Evolutionary conservation across 1,140 invertebrate genomes (phyloP), one percentile per base, ranked within the genome.

Genomic region (Diabrotica virgifera): DNA sequence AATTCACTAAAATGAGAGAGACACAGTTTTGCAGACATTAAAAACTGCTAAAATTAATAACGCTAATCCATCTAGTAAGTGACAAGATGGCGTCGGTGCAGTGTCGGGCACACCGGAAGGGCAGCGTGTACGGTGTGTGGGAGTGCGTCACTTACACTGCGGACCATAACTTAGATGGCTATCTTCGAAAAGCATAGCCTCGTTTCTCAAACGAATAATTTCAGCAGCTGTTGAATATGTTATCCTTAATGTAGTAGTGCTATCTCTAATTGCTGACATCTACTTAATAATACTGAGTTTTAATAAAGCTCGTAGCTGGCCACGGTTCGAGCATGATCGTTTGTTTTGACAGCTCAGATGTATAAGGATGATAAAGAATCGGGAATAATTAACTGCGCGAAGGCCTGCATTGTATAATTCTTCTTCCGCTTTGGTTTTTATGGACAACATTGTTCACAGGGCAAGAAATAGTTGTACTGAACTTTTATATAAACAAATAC

Each of bases 221-320:
- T 59, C 58, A 59, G 58, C 58, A 59, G 58, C 58, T 59, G 58
- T 59, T 59, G 58, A 59, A 59, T 59, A 59, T 59, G 58, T 59
- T 59, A 59, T 6, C 58, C 46, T 59, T 59, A 46, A 59, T 14
- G 40, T 59, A 59, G 37, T 46, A 38, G 38, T 46, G 58, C 58
- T 59, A 59, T 59, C 58, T 59, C 58, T 59, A 59, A 59, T 59
- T 59, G 58, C 58, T 59, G 58, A 59, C 58, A 59, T 59, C 58
- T 59, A 59, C 58, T 59, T 59, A 59, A 59, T 59, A 59, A 59
- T 51, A 51, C 37, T 35, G 58, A 59, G 37, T 51, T 59, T 51
- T 51, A 59, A 59, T 59, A 59, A 59, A 51, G n/a, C 58, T 37
- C 58, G 24, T 38, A 37, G 36, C 40, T 46, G 37, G 13, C 58